Evolutionary conservation across 2,888 invertebrate species (phyloP).

Genomic region (Cheilosia vulpina): DNA sequence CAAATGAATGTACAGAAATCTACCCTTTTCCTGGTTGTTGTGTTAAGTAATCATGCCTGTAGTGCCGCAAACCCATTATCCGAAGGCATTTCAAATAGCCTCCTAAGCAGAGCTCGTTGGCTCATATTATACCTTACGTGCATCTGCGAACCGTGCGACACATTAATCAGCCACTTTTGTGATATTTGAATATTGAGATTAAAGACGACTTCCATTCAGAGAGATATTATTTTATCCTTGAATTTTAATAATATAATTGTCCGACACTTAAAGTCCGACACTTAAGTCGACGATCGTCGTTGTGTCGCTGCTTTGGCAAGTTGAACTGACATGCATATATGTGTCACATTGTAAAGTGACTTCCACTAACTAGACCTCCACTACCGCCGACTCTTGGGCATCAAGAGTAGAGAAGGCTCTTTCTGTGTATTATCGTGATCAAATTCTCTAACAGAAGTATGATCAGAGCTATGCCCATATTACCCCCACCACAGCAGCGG

Average conservation of each 20-base stretch:
- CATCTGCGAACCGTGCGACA: conserved; percentile 14
- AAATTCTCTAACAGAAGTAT: not conserved
- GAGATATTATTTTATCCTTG: conserved; percentile 76
- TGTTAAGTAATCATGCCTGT: conserved; percentile 36
- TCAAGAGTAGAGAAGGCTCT: not conserved
- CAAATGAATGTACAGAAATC: conserved; percentile 23
- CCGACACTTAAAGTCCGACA: conserved; percentile 65
- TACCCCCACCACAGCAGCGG: conserved; percentile 4
- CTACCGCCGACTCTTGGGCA: not conserved
- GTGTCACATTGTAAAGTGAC: conserved; percentile 44
- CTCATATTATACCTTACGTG: not conserved
- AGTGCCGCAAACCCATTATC: conserved; percentile 35
- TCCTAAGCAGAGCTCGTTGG: not conserved
- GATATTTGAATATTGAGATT: conserved; percentile 64
- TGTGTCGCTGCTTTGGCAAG: conserved; percentile 6
- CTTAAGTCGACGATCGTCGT: conserved; percentile 44
- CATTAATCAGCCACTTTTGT: conserved; percentile 56
- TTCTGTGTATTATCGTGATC: conserved; percentile 11
- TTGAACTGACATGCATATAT: not conserved
- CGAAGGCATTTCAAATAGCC: conserved; percentile 10
- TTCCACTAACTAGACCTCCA: conserved; percentile 22
- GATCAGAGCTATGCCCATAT: not conserved
- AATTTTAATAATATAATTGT: conserved; percentile 76
- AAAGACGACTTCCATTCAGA: conserved; percentile 60
- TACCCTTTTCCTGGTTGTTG: conserved; percentile 33